phyloP scores from a whole-genome alignment of 2,888 invertebrate genomes.

The Andrena minutula region DNA sequence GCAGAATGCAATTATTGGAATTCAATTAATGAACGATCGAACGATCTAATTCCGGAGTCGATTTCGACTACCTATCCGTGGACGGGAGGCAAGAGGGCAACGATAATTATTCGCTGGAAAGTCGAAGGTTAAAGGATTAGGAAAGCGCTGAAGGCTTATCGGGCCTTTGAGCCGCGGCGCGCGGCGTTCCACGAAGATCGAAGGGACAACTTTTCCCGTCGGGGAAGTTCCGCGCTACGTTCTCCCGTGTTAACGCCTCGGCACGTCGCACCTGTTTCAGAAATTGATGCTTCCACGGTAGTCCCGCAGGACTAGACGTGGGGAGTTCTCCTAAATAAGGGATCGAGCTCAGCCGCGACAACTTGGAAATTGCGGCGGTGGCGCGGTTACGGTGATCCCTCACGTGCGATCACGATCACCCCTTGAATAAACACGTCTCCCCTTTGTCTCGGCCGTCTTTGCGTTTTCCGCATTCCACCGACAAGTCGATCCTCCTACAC shows the following conservation, averaged over 20 bases:
- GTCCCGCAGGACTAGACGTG: constrained; percentile 60
- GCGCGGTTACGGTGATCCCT: constrained; percentile 52
- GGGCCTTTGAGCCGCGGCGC: neutral
- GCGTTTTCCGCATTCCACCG: constrained; percentile 23
- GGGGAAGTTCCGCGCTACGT: constrained; percentile 63
- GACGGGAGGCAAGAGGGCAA: constrained; percentile 15
- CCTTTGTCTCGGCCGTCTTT: constrained; percentile 35
- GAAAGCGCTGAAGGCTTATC: neutral
- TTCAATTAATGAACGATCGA: constrained; percentile 41
- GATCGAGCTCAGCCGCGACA: constrained; percentile 61
- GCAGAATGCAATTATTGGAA: constrained; percentile 54
- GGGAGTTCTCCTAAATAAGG: constrained; percentile 69
- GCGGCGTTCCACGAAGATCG: constrained; percentile 2
- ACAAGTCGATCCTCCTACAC: no score
- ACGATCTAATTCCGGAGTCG: constrained; percentile 14
- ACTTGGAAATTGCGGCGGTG: constrained; percentile 71
- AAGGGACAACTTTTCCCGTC: constrained; percentile 27
- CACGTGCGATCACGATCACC: constrained; percentile 67
- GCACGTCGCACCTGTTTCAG: constrained; percentile 75
- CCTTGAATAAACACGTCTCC: constrained; percentile 52
- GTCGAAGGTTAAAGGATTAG: constrained; percentile 4
- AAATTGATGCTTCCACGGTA: constrained; percentile 74
- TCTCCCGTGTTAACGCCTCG: constrained; percentile 72
- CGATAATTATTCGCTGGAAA: constrained; percentile 19
- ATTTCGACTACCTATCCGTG: neutral